phyloP scores from a whole-genome alignment of 2,113 vertebrate genomes.

The Sitta europaea region DNA sequence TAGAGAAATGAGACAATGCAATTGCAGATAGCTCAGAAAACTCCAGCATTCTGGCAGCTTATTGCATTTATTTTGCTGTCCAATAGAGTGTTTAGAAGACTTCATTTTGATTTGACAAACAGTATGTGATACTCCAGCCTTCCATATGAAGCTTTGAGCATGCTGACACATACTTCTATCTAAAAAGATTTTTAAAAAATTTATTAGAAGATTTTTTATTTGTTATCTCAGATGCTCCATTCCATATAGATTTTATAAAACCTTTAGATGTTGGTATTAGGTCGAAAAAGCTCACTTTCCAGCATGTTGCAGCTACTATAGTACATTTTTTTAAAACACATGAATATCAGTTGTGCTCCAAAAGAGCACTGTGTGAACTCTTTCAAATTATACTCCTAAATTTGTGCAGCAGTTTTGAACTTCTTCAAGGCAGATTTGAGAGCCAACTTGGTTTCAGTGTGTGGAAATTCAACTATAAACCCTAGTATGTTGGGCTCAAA shows the following conservation, averaged over 20 bases:
- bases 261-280: neutral
- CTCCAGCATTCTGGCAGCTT: neutral
- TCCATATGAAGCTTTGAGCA: neutral
- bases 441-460: neutral
- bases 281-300: neutral
- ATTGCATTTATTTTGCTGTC: neutral
- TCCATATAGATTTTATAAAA: neutral
- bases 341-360: neutral
- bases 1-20: conserved; percentile 2
- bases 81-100: neutral
- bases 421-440: neutral
- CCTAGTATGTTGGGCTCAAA: neutral
- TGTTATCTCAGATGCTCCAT: neutral
- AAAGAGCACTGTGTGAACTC: neutral
- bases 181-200: neutral
- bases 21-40: neutral
- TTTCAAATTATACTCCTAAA: neutral
- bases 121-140: neutral
- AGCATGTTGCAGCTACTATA: neutral
- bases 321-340: neutral
- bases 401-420: neutral
- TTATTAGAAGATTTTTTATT: neutral
- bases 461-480: neutral
- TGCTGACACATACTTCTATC: neutral
- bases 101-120: neutral